Percentiles rank a stretch among this genome's conserved stretches.
Evolutionary conservation across 2,113 vertebrate genomes (phyloP).

Genomic region (Brachyhypopomus gauderio): DNA sequence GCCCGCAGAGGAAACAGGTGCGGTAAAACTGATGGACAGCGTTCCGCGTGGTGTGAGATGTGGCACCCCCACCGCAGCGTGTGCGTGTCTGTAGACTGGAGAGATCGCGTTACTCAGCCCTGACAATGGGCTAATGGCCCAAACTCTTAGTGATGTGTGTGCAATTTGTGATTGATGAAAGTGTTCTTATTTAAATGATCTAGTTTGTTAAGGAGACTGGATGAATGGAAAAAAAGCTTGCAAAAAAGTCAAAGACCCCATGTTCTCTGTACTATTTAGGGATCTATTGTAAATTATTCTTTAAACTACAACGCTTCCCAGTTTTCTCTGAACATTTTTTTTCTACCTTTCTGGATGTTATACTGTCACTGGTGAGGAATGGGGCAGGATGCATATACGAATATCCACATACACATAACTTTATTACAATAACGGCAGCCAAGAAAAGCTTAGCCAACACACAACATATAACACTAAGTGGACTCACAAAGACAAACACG

Average conservation of each 20-base stretch:
- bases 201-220: neutral
- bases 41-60: conserved; percentile 73
- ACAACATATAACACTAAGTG: too few relatives aligned
- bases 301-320: too few relatives aligned
- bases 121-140: neutral
- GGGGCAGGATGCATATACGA: too few relatives aligned
- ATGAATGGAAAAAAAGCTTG: neutral
- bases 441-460: too few relatives aligned
- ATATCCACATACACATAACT: too few relatives aligned
- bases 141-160: neutral
- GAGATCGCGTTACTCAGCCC: neutral
- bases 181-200: too few relatives aligned
- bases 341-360: neutral
- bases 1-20: conserved; percentile 57
- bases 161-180: neutral
- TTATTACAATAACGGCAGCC: too few relatives aligned
- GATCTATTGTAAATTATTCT: too few relatives aligned
- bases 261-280: too few relatives aligned
- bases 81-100: conserved; percentile 3
- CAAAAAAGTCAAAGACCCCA: too few relatives aligned
- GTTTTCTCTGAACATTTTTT: too few relatives aligned
- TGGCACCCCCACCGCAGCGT: conserved; percentile 50
- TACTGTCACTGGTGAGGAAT: neutral
- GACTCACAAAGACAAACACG: too few relatives aligned
- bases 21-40: conserved; percentile 76